Evolutionary conservation across 1,140 invertebrate species (phyloP), one percentile per base, ranked within the genome.

Genomic region (Zaprionus inermis): DNA sequence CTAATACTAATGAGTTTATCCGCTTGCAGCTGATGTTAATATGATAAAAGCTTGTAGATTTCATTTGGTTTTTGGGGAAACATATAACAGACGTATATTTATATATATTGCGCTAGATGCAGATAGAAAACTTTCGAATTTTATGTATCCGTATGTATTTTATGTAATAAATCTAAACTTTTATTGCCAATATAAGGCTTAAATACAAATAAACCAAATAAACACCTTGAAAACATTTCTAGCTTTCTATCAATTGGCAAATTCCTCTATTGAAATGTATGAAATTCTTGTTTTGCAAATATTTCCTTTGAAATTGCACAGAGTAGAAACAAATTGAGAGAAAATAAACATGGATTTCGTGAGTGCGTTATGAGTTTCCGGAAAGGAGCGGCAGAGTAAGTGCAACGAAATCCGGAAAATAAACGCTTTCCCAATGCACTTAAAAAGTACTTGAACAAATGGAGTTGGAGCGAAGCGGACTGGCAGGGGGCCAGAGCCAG

Each of bases 361-460:
- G 44, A 52, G 28, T 24, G 55, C 36, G 55, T 30, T 57, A 41
- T 56, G 70, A 41, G 49, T n/a, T 36, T 11, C 49, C 28, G n/a
- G n/a, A 44, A 67, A 61, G 74, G 49, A 52, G 54, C 41, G 30
- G 9, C 68, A 10, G 51, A 70, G 65, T 58, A 78, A 55, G 56
- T 76, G 76, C 57, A 49, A 38, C 2, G 59, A 74, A 88, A 88
- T 82, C 82, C 83, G 82, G 79, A 86, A 86, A 82, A 82, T 86
- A 86, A 86, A 79, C 68, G 78, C 76, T 82, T 81, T 78, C 18
- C 51, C 68, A 86, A 81, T 85, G 82, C 79, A 86, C 83, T 86
- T 83, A 74, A 86, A 86, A 86, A 83, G 83, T 77, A 82, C 79
- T 77, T 86, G 34, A 66, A 64, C 79, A 86, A 86, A 88, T 88